Evolutionary conservation across 2,888 invertebrate species (phyloP).

Genomic region (Cacoxenus indagator): DNA sequence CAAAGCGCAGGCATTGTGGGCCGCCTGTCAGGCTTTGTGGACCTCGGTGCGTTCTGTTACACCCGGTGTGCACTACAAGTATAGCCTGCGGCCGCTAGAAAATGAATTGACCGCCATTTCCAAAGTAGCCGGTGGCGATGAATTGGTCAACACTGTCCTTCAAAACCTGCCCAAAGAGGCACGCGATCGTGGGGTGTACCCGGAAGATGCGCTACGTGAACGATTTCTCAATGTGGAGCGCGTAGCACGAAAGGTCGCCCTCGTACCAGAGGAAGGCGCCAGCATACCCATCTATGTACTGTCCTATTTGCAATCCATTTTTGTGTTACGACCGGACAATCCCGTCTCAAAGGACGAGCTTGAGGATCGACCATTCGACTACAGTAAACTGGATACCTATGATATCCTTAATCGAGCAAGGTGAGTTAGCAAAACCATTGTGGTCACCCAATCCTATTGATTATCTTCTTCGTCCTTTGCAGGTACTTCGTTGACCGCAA

Average conservation of each 20-base stretch:
- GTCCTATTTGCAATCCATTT: conserved; percentile 90
- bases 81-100: conserved; percentile 76
- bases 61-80: conserved; percentile 73
- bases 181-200: conserved; percentile 85
- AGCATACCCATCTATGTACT: conserved; percentile 84
- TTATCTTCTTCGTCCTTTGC: background rate
- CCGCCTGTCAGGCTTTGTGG: conserved; percentile 90
- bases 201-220: conserved; percentile 87
- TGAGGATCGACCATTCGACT: conserved; percentile 80
- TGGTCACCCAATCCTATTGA: too few species aligned
- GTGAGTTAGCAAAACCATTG: conserved; percentile 74
- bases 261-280: conserved; percentile 92
- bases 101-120: conserved; percentile 81
- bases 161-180: conserved; percentile 84
- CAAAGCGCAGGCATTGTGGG: conserved; percentile 92
- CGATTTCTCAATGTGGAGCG: conserved; percentile 86
- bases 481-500: conserved; percentile 90
- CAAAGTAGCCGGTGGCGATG: conserved; percentile 86
- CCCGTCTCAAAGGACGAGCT: conserved; percentile 82
- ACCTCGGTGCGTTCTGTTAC: conserved; percentile 80
- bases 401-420: conserved; percentile 91
- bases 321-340: conserved; percentile 79
- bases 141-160: conserved; percentile 83
- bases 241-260: conserved; percentile 85
- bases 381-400: conserved; percentile 83